Evolutionary conservation across 1,140 invertebrate genomes (phyloP).

Genomic region (Panagrolaimus sp.): DNA sequence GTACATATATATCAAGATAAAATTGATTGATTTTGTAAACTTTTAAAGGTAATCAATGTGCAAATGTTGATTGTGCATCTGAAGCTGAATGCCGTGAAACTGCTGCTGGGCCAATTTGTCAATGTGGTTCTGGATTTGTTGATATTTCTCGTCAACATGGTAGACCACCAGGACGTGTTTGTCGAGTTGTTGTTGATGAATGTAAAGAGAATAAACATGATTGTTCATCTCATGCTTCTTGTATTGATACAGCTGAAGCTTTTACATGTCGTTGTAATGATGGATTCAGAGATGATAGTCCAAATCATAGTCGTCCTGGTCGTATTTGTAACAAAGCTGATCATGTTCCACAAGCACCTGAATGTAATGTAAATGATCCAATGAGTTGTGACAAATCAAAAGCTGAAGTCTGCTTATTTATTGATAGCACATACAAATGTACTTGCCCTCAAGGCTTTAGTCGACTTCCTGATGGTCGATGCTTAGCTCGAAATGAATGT

Average conservation of each 20-base stretch:
- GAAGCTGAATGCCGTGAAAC: slow-evolving; percentile 56
- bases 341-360: slow-evolving; percentile 44
- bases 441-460: slow-evolving; percentile 48
- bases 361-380: slow-evolving; percentile 57
- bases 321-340: slow-evolving; percentile 52
- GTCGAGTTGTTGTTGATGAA: slow-evolving; percentile 50
- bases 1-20: slow-evolving; percentile 22
- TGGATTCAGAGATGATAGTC: slow-evolving; percentile 46
- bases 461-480: slow-evolving; percentile 54
- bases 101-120: slow-evolving; percentile 45
- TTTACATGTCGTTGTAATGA: slow-evolving; percentile 59
- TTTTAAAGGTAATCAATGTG: slow-evolving; percentile 44
- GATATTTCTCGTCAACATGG: slow-evolving; percentile 54
- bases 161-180: slow-evolving; percentile 47
- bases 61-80: slow-evolving; percentile 48
- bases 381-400: slow-evolving; percentile 55
- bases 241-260: slow-evolving; percentile 58
- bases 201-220: slow-evolving; percentile 51
- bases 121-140: slow-evolving; percentile 45
- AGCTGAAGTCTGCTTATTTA: slow-evolving; percentile 54
- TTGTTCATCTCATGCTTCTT: slow-evolving; percentile 57
- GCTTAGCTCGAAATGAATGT: slow-evolving; percentile 56
- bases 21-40: not conserved
- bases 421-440: slow-evolving; percentile 52
- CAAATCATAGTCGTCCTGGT: slow-evolving; percentile 42